Evolutionary conservation across 35 echinoderm and acorn worm species (phyloP).

Genomic region (Amphiura filiformis): DNA sequence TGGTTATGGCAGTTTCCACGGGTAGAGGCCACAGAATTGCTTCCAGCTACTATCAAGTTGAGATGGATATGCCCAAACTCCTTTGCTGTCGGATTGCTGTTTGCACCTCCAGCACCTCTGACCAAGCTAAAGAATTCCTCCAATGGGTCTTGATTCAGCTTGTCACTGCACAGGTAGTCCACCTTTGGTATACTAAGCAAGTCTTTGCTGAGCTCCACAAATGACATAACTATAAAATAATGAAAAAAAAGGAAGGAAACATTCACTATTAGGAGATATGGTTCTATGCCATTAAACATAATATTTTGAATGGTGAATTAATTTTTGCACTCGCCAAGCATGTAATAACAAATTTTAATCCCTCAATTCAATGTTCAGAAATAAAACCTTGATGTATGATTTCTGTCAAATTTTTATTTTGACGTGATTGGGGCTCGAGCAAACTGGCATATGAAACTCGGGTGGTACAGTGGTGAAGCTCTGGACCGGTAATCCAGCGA

Average conservation of each 20-base stretch:
- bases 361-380: no score
- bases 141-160: constrained; percentile 53
- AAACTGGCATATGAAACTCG: no score
- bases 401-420: no score
- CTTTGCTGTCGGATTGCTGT: constrained; percentile 44
- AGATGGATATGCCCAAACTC: constrained; percentile 44
- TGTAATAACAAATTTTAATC: no score
- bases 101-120: constrained; percentile 29
- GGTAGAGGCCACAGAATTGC: constrained; percentile 20
- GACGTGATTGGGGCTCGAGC: no score
- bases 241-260: neutral
- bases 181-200: constrained; percentile 43
- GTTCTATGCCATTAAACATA: neutral
- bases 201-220: constrained; percentile 47
- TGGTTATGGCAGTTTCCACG: constrained; percentile 28
- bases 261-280: neutral
- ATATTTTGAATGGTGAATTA: neutral
- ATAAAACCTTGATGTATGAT: no score
- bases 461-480: no score
- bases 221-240: constrained; percentile 44
- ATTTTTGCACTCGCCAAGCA: neutral
- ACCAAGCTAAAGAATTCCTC: constrained; percentile 55
- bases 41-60: constrained; percentile 23
- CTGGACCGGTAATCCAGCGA: no score
- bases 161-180: constrained; percentile 52